phyloP scores from a whole-genome alignment of 2,113 vertebrate species.

The Hippocampus zosterae region DNA sequence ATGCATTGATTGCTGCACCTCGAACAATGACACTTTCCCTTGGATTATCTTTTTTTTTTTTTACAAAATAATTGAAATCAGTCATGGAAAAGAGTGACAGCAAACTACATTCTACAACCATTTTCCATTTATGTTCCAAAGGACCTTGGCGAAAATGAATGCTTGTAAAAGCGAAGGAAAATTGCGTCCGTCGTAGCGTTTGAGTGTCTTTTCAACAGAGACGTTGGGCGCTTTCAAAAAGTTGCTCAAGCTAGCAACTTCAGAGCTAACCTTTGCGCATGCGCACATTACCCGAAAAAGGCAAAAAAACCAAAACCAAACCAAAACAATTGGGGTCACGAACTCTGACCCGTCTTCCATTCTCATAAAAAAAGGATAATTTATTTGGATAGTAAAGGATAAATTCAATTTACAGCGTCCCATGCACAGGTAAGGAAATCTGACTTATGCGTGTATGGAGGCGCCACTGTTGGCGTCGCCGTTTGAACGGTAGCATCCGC shows the following conservation, averaged over 20 bases:
- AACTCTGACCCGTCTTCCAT: slow-evolving; percentile 80
- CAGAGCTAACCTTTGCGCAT: neutral
- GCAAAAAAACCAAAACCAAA: slow-evolving; percentile 16
- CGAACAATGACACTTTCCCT: no score
- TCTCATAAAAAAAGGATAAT: slow-evolving; percentile 52
- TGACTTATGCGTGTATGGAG: neutral
- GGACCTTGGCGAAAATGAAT: no score
- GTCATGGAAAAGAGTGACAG: no score
- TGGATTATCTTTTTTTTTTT: no score
- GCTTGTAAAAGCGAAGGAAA: no score
- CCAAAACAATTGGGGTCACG: slow-evolving; percentile 76
- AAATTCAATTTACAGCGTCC: neutral
- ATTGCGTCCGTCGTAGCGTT: no score
- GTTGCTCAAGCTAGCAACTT: neutral
- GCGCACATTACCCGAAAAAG: neutral
- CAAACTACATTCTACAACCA: no score
- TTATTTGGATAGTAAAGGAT: slow-evolving; percentile 19
- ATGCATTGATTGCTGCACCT: no score
- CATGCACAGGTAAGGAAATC: slow-evolving; percentile 39
- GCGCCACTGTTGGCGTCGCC: neutral
- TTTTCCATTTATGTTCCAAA: no score
- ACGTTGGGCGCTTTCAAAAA: no score
- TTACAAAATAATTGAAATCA: no score
- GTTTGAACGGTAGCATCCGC: slow-evolving; percentile 2
- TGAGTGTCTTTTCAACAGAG: no score